Conservation (phyloP, 2,113 vertebrate species). For the Nycticebus coucang region DNA sequence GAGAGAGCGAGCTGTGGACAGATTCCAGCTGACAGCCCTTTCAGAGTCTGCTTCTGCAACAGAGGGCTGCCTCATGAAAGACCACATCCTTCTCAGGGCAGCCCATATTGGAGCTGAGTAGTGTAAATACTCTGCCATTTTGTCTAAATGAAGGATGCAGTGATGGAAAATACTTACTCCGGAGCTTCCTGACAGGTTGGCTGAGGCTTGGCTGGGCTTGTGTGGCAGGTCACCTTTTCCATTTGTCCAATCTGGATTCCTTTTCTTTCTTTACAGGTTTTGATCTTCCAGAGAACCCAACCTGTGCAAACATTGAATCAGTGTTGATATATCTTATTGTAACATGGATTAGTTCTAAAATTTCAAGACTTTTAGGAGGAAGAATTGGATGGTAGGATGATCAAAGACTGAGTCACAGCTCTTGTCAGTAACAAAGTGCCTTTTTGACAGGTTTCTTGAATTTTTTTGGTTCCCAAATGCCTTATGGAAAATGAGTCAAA, state of each 20-base stretch:
- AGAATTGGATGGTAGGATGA: not conserved
- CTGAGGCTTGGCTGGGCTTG: too few species aligned
- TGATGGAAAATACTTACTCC: not conserved
- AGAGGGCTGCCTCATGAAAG: accelerated
- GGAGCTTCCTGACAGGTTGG: not conserved
- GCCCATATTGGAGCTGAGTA: not conserved
- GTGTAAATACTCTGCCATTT: not conserved
- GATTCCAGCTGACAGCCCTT: not conserved
- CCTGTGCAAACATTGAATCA: not conserved
- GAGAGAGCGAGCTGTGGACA: not conserved
- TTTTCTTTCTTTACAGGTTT: not conserved
- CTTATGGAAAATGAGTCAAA: slow-evolving; percentile 7
- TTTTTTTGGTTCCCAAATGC: not conserved
- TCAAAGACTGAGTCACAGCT: not conserved
- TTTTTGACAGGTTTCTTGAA: slow-evolving; percentile 36
- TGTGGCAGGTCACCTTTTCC: not conserved
- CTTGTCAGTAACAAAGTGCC: not conserved
- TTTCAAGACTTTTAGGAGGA: not conserved
- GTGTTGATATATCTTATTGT: not conserved
- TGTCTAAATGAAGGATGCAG: accelerated
- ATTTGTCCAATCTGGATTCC: not conserved
- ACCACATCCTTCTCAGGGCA: not conserved
- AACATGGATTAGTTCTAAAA: not conserved
- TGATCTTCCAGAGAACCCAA: not conserved
- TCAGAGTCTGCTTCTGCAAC: not conserved